phyloP scores from a whole-genome alignment of 2,113 vertebrate genomes.

The Excalfactoria chinensis region DNA sequence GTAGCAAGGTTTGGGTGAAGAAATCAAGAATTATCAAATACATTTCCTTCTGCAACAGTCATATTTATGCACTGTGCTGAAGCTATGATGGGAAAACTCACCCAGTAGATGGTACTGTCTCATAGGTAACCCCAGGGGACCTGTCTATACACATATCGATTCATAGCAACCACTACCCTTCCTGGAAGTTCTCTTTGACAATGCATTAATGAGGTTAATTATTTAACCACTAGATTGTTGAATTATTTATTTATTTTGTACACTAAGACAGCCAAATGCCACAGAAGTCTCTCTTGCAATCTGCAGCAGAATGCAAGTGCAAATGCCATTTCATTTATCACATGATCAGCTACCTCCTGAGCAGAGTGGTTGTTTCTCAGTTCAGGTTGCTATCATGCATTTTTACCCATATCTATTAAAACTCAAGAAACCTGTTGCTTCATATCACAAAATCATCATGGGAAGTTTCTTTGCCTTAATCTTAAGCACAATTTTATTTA shows the following conservation, averaged over 20 bases:
- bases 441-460: not conserved
- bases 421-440: not conserved
- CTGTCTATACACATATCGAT: not conserved
- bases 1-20: not conserved
- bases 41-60: not conserved
- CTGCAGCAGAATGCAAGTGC: not conserved
- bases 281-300: not conserved
- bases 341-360: not conserved
- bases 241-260: not conserved
- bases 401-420: not conserved
- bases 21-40: not conserved
- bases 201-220: not conserved
- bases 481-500: not conserved
- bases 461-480: not conserved
- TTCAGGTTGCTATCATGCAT: not conserved
- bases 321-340: not conserved
- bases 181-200: not conserved
- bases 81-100: not conserved
- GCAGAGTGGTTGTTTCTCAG: not conserved
- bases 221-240: not conserved
- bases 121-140: not conserved
- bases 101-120: not conserved
- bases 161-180: not conserved
- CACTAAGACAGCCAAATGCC: not conserved
- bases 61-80: not conserved